phyloP scores from a whole-genome alignment of 2,797 vertebrate species.

The Hoplostethus atlanticus region DNA sequence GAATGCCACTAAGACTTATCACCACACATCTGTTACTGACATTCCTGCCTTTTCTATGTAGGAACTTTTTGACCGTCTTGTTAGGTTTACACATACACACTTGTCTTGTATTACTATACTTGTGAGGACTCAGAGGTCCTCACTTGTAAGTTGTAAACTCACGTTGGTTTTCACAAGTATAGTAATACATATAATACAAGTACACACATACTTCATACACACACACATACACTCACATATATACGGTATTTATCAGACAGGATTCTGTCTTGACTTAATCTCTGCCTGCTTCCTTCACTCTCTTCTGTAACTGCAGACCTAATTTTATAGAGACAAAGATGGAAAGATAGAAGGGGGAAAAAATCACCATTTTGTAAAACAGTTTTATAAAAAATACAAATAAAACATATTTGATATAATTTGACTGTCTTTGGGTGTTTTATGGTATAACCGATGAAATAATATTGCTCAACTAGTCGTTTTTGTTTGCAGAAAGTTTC shows the following conservation, averaged over 20 bases:
- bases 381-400: conserved; percentile 81
- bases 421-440: conserved; percentile 13
- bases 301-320: conserved; percentile 69
- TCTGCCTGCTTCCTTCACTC: conserved; percentile 69
- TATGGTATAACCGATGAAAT: background rate
- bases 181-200: conserved; percentile 40
- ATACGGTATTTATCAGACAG: conserved; percentile 65
- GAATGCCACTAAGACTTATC: conserved; percentile 52
- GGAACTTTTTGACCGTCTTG: conserved; percentile 42
- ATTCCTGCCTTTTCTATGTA: conserved; percentile 75
- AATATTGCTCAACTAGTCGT: background rate
- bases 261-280: conserved; percentile 46
- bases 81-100: conserved; percentile 32
- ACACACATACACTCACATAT: conserved; percentile 7
- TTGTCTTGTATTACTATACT: conserved; percentile 63
- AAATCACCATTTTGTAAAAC: conserved; percentile 79
- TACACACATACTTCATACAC: conserved; percentile 14
- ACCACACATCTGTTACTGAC: conserved; percentile 62
- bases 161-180: conserved; percentile 29
- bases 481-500: background rate
- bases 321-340: conserved; percentile 77
- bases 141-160: conserved; percentile 3
- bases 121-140: conserved; percentile 10
- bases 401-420: conserved; percentile 78
- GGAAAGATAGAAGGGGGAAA: conserved; percentile 57